A percentile compares a stretch with the other conserved stretches of the same genome.
Conservation (phyloP, 2,888 invertebrate genomes). For the Meghimatium bilineatum region DNA sequence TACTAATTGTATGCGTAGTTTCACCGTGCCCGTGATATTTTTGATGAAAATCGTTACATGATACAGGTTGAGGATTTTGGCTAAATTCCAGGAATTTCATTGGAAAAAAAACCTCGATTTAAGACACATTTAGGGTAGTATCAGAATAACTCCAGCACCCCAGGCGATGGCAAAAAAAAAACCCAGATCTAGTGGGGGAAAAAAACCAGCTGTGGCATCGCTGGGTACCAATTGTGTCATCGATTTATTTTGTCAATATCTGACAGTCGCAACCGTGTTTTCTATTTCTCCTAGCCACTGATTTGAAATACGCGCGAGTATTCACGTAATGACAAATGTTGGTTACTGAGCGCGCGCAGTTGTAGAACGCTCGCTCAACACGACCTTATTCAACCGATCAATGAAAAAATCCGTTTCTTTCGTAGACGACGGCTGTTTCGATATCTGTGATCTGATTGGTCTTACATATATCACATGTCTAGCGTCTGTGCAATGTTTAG, state of each 20-base stretch:
- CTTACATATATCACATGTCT: slow-evolving; percentile 25
- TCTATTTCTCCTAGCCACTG: neutral
- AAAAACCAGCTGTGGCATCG: too few relatives aligned
- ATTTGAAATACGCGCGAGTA: slow-evolving; percentile 6
- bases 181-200: too few relatives aligned
- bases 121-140: too few relatives aligned
- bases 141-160: too few relatives aligned
- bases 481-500: slow-evolving; percentile 27
- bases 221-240: neutral
- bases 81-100: too few relatives aligned
- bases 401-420: slow-evolving; percentile 35
- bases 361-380: slow-evolving; percentile 21
- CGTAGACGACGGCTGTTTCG: slow-evolving; percentile 8
- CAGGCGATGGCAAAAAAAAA: too few relatives aligned
- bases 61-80: too few relatives aligned
- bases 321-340: slow-evolving; percentile 11
- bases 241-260: slow-evolving; percentile 19
- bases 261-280: neutral
- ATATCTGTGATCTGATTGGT: slow-evolving; percentile 32
- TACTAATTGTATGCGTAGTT: too few relatives aligned
- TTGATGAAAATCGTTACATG: too few relatives aligned
- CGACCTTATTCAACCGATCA: slow-evolving; percentile 33
- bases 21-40: too few relatives aligned
- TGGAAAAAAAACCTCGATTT: too few relatives aligned
- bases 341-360: slow-evolving; percentile 10